phyloP scores from a whole-genome alignment of 2,797 vertebrate genomes.

The Sebastes iracundus region DNA sequence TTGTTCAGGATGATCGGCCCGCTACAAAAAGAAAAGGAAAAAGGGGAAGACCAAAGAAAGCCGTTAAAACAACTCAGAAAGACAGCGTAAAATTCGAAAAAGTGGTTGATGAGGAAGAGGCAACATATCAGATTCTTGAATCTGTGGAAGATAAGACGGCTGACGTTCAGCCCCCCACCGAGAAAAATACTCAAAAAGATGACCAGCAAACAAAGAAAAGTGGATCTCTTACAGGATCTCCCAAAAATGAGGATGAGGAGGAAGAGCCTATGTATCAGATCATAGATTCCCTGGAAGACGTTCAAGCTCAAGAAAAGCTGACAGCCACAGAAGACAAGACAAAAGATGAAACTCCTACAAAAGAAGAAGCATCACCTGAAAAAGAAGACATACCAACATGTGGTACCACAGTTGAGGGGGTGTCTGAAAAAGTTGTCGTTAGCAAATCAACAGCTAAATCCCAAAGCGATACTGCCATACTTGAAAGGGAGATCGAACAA shows the following conservation, averaged over 20 bases:
- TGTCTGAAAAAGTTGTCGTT: not conserved
- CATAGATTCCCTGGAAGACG: conserved; percentile 65
- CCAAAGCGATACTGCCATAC: not conserved
- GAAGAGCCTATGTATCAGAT: conserved; percentile 53
- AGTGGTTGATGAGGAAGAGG: conserved; percentile 14
- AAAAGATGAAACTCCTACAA: not conserved
- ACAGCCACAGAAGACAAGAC: not conserved
- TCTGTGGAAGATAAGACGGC: conserved; percentile 47
- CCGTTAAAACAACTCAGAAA: not conserved
- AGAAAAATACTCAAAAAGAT: not conserved
- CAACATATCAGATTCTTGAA: conserved; percentile 45
- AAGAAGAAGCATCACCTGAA: not conserved
- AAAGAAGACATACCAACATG: not conserved
- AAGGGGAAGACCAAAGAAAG: conserved; percentile 49
- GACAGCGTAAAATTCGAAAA: fast-evolving
- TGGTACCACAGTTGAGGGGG: not conserved
- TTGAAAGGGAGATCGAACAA: not conserved
- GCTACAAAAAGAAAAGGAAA: not conserved
- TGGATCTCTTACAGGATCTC: not conserved
- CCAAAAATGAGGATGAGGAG: conserved; percentile 5
- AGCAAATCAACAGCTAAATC: not conserved
- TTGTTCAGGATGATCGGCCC: not conserved
- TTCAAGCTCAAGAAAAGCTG: conserved; percentile 32
- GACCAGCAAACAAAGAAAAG: not conserved
- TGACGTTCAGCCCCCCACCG: not conserved